phyloP scores from a whole-genome alignment of 2,888 invertebrate species.

The Neoscelio sp. region DNA sequence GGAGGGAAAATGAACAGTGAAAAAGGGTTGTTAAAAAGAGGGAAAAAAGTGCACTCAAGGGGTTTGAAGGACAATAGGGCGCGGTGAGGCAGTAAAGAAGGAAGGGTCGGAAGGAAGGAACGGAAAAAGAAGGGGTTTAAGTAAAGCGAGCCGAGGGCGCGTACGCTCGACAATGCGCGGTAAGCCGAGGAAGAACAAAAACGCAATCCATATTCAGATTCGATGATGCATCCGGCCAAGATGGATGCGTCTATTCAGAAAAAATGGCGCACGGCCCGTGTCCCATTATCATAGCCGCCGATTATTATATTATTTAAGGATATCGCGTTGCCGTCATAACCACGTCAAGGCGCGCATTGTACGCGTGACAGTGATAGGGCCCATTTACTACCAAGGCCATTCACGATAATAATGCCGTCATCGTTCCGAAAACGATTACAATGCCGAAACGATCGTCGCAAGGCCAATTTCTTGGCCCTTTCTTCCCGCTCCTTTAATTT shows the following conservation, averaged over 20 bases:
- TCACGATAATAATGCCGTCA: constrained; percentile 78
- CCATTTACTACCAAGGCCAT: constrained; percentile 75
- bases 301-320: constrained; percentile 72
- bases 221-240: constrained; percentile 78
- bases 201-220: constrained; percentile 79
- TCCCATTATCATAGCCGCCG: constrained; percentile 75
- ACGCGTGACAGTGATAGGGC: constrained; percentile 75
- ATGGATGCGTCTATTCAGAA: constrained; percentile 69
- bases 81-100: constrained; percentile 47
- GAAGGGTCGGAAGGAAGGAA: constrained; percentile 51
- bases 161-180: constrained; percentile 78
- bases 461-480: constrained; percentile 51
- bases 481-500: constrained; percentile 19
- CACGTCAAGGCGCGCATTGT: constrained; percentile 80
- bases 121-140: constrained; percentile 57
- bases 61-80: constrained; percentile 58
- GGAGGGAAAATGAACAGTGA: constrained; percentile 35
- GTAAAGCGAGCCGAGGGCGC: constrained; percentile 67
- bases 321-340: constrained; percentile 82
- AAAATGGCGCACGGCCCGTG: constrained; percentile 67
- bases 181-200: constrained; percentile 74
- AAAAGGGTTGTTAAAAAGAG: constrained; percentile 46
- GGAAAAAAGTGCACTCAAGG: constrained; percentile 57
- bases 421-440: constrained; percentile 71
- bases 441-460: constrained; percentile 47